Evolutionary conservation across 2,797 vertebrate genomes (phyloP).

Genomic region (Cyprinella venusta): DNA sequence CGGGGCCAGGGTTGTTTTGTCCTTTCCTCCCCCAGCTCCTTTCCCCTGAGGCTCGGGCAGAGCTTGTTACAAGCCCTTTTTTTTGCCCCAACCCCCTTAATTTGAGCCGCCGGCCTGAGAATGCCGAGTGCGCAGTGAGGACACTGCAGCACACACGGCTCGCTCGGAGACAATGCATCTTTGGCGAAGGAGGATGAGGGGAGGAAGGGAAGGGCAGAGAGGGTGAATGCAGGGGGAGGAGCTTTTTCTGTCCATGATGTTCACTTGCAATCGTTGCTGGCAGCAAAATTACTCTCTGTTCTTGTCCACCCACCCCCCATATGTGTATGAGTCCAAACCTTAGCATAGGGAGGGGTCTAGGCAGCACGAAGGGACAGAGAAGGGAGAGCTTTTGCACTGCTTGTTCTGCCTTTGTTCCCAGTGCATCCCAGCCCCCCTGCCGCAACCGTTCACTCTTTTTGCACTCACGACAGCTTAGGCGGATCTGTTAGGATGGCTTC

Average conservation of each 20-base stretch:
- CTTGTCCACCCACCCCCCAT: slow-evolving; percentile 47
- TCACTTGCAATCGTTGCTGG: slow-evolving; percentile 39
- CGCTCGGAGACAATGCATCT: slow-evolving; percentile 47
- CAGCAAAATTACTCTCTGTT: slow-evolving; percentile 60
- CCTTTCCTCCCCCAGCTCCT: slow-evolving; percentile 36
- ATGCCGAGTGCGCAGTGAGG: slow-evolving; percentile 52
- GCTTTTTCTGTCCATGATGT: slow-evolving; percentile 47
- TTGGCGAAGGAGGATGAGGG: slow-evolving; percentile 36
- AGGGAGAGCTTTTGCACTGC: slow-evolving; percentile 44
- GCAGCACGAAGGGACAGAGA: slow-evolving; percentile 33
- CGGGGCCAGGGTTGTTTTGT: slow-evolving; percentile 42
- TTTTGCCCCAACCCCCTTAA: slow-evolving; percentile 26
- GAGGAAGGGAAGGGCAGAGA: slow-evolving; percentile 31
- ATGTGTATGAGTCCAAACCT: slow-evolving; percentile 42
- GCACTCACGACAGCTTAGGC: slow-evolving; percentile 64
- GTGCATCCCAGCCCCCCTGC: slow-evolving; percentile 43
- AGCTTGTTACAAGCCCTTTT: slow-evolving; percentile 40
- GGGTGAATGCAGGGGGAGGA: slow-evolving; percentile 19
- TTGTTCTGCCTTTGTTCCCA: slow-evolving; percentile 56
- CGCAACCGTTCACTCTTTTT: slow-evolving; percentile 25
- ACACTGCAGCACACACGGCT: slow-evolving; percentile 55
- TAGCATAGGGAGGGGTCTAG: slow-evolving; percentile 37
- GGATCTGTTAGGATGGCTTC: slow-evolving; percentile 63
- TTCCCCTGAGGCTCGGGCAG: slow-evolving; percentile 23
- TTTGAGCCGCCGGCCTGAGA: slow-evolving; percentile 35